Conservation (phyloP, 2,113 vertebrate species). For the Ornithorhynchus anatinus region DNA sequence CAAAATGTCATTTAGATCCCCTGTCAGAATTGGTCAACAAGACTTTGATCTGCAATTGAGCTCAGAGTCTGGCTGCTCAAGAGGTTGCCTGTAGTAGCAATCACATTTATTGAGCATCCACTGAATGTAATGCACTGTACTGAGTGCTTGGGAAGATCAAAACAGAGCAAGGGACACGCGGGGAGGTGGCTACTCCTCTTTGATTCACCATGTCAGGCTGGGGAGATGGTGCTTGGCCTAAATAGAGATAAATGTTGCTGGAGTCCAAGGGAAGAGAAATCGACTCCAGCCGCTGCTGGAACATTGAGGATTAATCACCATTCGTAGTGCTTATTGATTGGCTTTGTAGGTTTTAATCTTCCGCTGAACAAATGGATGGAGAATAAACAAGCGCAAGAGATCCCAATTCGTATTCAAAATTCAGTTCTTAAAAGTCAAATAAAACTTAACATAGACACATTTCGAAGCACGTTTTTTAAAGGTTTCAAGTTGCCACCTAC, state of each 20-base stretch:
- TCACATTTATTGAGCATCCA: no score
- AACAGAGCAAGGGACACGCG: no score
- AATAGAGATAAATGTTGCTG: not conserved
- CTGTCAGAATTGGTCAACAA: constrained; percentile 44
- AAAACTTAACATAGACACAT: not conserved
- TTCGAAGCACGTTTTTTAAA: not conserved
- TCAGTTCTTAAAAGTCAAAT: no score
- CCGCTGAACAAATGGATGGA: not conserved
- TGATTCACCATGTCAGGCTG: not conserved
- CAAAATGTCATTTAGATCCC: constrained; percentile 57
- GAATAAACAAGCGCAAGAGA: not conserved
- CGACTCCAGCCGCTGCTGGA: constrained; percentile 6
- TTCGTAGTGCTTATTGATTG: not conserved
- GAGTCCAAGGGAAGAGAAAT: not conserved
- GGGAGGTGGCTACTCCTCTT: no score
- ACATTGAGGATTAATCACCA: not conserved
- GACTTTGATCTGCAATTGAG: constrained; percentile 62
- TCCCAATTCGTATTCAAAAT: constrained; percentile 16
- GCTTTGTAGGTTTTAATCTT: constrained; percentile 11
- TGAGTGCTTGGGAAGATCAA: no score
- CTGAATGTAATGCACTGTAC: no score
- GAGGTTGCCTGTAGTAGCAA: constrained; percentile 11
- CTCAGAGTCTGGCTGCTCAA: constrained; percentile 42
- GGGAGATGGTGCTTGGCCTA: not conserved
- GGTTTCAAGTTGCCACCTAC: no score